A percentile compares a stretch with the other conserved stretches of the same genome.
Evolutionary conservation across 2,113 vertebrate genomes (phyloP).

Genomic region (Cryptotis parvus): DNA sequence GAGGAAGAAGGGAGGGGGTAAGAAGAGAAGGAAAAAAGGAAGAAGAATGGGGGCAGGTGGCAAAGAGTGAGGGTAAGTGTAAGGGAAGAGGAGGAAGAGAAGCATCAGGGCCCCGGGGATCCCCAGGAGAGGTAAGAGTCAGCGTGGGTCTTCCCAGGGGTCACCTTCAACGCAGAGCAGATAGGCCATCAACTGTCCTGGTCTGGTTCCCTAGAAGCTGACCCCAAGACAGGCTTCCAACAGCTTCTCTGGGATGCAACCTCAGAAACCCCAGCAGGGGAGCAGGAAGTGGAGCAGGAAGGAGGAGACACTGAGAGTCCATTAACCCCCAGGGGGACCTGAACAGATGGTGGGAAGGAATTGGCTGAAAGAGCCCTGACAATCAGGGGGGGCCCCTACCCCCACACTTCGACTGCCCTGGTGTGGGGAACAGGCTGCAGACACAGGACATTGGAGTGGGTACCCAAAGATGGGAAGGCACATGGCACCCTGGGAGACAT

Average conservation of each 20-base stretch:
- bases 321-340: background rate
- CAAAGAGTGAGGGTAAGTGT: too few relatives aligned
- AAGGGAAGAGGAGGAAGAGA: background rate
- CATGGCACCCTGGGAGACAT: accelerated
- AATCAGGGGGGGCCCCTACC: background rate
- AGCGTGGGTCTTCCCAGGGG: accelerated
- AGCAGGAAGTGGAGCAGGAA: too few relatives aligned
- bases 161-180: accelerated
- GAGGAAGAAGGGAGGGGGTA: too few relatives aligned
- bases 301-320: too few relatives aligned
- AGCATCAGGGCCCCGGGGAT: background rate
- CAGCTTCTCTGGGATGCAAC: background rate
- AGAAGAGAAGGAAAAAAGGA: too few relatives aligned
- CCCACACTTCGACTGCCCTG: background rate
- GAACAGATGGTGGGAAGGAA: background rate
- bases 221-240: background rate
- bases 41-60: background rate
- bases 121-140: background rate
- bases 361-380: background rate
- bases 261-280: background rate
- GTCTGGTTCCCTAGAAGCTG: background rate
- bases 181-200: background rate
- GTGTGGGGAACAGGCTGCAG: background rate
- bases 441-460: background rate
- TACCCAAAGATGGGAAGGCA: background rate